phyloP scores from a whole-genome alignment of 2,888 invertebrate species.

The Drosophila monieri region DNA sequence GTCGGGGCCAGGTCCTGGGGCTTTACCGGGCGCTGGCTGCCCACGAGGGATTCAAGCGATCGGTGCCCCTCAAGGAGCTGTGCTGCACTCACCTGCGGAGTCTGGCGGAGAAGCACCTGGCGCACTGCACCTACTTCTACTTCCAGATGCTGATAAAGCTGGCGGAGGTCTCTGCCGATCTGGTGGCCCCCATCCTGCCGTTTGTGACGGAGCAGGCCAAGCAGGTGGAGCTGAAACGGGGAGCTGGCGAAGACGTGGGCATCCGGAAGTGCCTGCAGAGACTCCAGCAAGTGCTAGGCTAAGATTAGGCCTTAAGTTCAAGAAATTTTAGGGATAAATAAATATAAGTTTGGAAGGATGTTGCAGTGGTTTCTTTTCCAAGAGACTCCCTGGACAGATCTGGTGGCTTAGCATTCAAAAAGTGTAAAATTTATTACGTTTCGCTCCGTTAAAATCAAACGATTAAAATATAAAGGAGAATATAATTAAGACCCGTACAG shows the following conservation, averaged over 20 bases:
- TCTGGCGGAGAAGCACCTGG: constrained; percentile 82
- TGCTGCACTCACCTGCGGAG: constrained; percentile 72
- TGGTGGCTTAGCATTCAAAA: background rate
- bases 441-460: background rate
- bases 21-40: constrained; percentile 71
- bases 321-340: background rate
- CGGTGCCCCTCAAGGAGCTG: constrained; percentile 55
- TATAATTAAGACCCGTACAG: background rate
- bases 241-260: constrained; percentile 82
- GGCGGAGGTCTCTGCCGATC: constrained; percentile 66
- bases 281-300: constrained; percentile 52
- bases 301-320: background rate
- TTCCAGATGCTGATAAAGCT: constrained; percentile 82
- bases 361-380: background rate
- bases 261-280: constrained; percentile 79
- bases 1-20: constrained; percentile 74
- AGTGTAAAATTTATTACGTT: background rate
- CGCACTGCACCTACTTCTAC: constrained; percentile 82
- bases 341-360: background rate
- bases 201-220: constrained; percentile 77
- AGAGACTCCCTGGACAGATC: background rate
- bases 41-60: constrained; percentile 59
- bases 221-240: constrained; percentile 81
- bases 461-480: background rate
- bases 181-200: constrained; percentile 71